Percentiles rank a stretch among this genome's conserved stretches.
These are phyloP conservation scores for Balaenoptera acutorostrata DNA, from an alignment of 2,113 vertebrate species.

Conservation along the genomic window DNA sequence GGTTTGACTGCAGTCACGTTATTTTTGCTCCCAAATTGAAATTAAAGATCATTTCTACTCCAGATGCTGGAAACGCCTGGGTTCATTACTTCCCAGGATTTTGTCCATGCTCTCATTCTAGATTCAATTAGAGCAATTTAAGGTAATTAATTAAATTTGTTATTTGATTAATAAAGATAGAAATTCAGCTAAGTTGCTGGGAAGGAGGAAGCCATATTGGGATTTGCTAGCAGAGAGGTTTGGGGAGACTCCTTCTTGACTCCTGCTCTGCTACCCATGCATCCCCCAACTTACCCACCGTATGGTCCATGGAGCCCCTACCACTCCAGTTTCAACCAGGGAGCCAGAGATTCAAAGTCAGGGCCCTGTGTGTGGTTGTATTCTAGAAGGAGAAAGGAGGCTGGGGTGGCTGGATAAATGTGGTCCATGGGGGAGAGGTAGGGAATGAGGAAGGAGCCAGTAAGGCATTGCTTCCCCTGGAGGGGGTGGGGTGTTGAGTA, in stretches of 20 bases:
- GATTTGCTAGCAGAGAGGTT: neutral
- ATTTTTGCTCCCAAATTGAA: constrained; percentile 65
- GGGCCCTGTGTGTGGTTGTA: neutral
- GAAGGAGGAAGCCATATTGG: constrained; percentile 36
- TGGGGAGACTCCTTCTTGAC: neutral
- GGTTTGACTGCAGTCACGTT: constrained; percentile 36
- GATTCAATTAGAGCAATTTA: constrained; percentile 78
- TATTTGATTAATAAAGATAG: constrained; percentile 80
- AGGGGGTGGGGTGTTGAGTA: neutral
- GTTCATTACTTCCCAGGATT: constrained; percentile 76
- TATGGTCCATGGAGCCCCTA: too few relatives aligned
- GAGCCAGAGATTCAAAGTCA: neutral
- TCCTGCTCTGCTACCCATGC: neutral
- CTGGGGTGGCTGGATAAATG: neutral
- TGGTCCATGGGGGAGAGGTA: fast-evolving
- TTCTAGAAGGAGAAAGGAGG: neutral
- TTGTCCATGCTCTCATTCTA: constrained; percentile 66
- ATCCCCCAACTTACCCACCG: neutral
- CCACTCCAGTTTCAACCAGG: neutral
- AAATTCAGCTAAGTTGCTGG: constrained; percentile 66
- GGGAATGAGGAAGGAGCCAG: too few relatives aligned
- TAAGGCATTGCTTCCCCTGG: neutral
- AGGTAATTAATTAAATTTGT: constrained; percentile 80
- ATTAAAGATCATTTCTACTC: constrained; percentile 71
- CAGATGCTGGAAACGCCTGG: constrained; percentile 64